Conservation (phyloP, 1,140 invertebrate species). For the Aethina tumida region DNA sequence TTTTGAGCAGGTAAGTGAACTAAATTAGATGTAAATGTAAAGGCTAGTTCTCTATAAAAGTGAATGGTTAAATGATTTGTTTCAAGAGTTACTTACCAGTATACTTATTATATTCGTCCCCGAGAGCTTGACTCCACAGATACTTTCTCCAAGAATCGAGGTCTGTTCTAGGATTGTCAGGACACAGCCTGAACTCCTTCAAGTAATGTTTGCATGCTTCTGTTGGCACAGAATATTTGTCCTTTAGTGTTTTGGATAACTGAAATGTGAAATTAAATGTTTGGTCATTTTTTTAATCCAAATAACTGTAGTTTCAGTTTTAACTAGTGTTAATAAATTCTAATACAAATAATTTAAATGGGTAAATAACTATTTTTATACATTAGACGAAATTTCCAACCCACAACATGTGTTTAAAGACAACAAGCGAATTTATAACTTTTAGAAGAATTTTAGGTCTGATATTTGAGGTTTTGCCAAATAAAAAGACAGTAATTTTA, state of each 20-base stretch:
- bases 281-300: neutral
- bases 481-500: no score
- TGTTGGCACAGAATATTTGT: slow-evolving; percentile 52
- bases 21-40: no score
- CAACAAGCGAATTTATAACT: neutral
- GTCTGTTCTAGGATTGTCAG: slow-evolving; percentile 57
- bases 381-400: slow-evolving; percentile 4
- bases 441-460: no score
- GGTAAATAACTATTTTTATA: slow-evolving; percentile 5
- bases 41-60: neutral
- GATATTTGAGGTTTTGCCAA: no score
- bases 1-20: no score
- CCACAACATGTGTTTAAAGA: slow-evolving; percentile 3
- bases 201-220: slow-evolving; percentile 56
- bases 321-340: slow-evolving; percentile 6
- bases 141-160: slow-evolving; percentile 64
- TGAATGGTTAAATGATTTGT: slow-evolving; percentile 1
- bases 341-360: slow-evolving; percentile 1
- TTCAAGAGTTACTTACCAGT: slow-evolving; percentile 39
- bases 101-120: slow-evolving; percentile 58
- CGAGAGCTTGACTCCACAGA: slow-evolving; percentile 66
- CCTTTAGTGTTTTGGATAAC: slow-evolving; percentile 57
- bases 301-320: slow-evolving; percentile 1
- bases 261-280: slow-evolving; percentile 36
- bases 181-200: slow-evolving; percentile 63